Evolutionary conservation across 2,797 vertebrate genomes (phyloP), one percentile per base, ranked within the genome.

Genomic region (Characodon lateralis): DNA sequence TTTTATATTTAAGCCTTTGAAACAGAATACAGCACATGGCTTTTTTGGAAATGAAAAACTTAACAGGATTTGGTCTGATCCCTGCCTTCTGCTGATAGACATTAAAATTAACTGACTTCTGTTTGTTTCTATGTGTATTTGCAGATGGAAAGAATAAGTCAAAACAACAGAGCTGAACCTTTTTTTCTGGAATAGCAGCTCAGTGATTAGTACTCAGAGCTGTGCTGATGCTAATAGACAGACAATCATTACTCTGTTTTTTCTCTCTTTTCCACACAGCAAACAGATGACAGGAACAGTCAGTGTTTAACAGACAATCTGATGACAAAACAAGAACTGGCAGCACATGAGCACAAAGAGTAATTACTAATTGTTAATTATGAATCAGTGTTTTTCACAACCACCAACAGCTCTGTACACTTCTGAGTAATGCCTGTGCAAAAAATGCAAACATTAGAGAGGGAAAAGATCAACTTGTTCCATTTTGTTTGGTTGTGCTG

Each of bases 151-250:
- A 39, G 72, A 85, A 74, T 53, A 78, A 81, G 81, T 83, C 79
- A 53, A 78, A 87, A 91, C 83, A 90, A 89, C 77, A 70, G 74
- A 56, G 63, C 81, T 72, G 46, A 51, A 72, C 48, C 18, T 72
- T 22, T 72, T 31, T 59, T 59, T 12, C 14, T 83, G 48, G 35
- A 87, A 86, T 56, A 85, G 88, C 84, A 79, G 80, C 51, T 72
- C 78, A 83, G 87, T 87, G 82, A 93, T 93, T 89, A 91, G 85
- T 92, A 91, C 91, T 93, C 91, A 92, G 86, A 58, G 89, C 76
- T 89, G 87, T 71, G 80, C 84, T 90, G 81, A 77, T 71, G 74
- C 88, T 83, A 83, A 80, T 74, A 81, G 79, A 88, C 82, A 68
- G 79, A 91, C 82, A 88, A 91, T 90, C 87, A 89, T 84, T 84